Percentiles rank a stretch among this genome's conserved stretches.
These are phyloP conservation scores for Simalia tracyae DNA, from an alignment of 2,797 vertebrate genomes.

Conservation along the genomic window DNA sequence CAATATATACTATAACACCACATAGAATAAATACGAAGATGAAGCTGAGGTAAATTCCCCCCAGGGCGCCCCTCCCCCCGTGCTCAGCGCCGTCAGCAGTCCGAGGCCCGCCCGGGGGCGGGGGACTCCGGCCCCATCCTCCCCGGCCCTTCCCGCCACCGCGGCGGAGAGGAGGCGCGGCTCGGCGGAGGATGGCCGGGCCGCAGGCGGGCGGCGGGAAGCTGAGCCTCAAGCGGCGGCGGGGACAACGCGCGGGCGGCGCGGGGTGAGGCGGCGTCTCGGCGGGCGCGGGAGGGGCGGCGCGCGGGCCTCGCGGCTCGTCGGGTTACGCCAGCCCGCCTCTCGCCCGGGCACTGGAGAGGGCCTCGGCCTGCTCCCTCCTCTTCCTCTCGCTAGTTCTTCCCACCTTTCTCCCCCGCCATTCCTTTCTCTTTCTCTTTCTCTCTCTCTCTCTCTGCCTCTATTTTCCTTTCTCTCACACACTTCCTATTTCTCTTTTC, in stretches of 20 bases:
- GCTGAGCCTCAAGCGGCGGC: slow-evolving; percentile 42
- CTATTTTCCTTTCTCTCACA: background rate
- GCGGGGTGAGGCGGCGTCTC: background rate
- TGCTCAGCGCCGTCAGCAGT: background rate
- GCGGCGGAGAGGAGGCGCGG: background rate
- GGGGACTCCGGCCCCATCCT: background rate
- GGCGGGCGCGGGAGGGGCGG: background rate
- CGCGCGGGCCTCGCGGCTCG: no score
- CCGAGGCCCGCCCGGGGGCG: no score
- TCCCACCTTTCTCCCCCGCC: background rate
- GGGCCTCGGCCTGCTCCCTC: no score
- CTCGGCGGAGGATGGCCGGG: background rate
- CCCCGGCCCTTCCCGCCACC: background rate
- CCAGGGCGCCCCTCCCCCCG: background rate
- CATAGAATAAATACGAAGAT: background rate
- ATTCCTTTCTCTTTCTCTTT: no score
- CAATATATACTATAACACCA: background rate
- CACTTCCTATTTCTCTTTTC: background rate
- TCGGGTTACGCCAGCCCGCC: no score
- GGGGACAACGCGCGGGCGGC: background rate
- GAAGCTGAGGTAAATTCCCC: background rate
- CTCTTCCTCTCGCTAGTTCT: background rate
- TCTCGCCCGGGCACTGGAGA: background rate
- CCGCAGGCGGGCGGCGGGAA: background rate
- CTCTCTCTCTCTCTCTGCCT: no score